Conservation (phyloP, 2,888 invertebrate species). For the Rhamnusium bicolor region DNA sequence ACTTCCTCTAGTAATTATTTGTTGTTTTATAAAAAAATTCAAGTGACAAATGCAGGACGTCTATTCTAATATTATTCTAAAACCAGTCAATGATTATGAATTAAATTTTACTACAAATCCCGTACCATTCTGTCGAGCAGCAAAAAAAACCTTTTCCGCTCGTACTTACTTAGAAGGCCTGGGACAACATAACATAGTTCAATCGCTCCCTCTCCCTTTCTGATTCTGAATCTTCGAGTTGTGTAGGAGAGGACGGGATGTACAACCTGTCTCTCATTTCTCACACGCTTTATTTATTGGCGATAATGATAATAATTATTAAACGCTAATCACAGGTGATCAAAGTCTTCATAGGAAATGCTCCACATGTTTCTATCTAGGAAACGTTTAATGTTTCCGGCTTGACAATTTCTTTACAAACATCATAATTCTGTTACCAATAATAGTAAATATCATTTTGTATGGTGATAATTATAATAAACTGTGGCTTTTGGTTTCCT, state of each 20-base stretch:
- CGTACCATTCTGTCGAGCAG: slow-evolving; percentile 35
- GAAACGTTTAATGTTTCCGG: slow-evolving; percentile 41
- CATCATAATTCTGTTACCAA: neutral
- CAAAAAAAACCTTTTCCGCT: slow-evolving; percentile 19
- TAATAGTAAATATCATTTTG: neutral
- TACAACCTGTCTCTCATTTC: slow-evolving; percentile 48
- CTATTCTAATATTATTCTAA: slow-evolving; percentile 39
- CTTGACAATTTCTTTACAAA: slow-evolving; percentile 22
- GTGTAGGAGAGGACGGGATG: slow-evolving; percentile 20
- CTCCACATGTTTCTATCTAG: slow-evolving; percentile 32
- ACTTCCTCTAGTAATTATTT: slow-evolving; percentile 26
- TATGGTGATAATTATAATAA: no score
- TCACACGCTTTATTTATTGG: slow-evolving; percentile 44
- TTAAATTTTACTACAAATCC: slow-evolving; percentile 49
- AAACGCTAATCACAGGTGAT: slow-evolving; percentile 37
- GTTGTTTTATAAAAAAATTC: neutral
- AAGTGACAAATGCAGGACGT: slow-evolving; percentile 49
- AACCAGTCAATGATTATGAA: slow-evolving; percentile 46
- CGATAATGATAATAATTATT: slow-evolving; percentile 48
- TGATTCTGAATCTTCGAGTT: neutral
- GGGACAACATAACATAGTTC: slow-evolving; percentile 17
- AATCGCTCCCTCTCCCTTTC: neutral
- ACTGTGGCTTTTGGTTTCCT: neutral
- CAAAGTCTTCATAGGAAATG: slow-evolving; percentile 38
- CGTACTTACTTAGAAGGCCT: slow-evolving; percentile 1